Evolutionary conservation across 2,888 invertebrate genomes (phyloP).

Genomic region (Octonoba sinensis): DNA sequence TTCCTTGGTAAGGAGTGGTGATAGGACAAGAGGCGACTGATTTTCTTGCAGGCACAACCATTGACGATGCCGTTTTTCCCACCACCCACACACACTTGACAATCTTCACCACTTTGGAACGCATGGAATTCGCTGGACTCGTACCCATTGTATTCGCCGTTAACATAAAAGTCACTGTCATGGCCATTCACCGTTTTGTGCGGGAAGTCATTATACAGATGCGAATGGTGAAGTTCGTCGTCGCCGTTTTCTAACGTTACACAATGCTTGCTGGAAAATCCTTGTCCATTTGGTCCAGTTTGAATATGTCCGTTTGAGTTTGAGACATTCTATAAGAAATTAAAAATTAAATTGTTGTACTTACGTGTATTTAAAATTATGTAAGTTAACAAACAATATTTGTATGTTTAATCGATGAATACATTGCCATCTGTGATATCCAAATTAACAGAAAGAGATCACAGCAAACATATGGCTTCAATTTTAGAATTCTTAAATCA

Average conservation of each 20-base stretch:
- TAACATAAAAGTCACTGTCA: conserved; percentile 46
- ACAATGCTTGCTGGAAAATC: conserved; percentile 5
- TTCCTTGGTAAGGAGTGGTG: conserved; percentile 59
- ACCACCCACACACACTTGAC: conserved; percentile 31
- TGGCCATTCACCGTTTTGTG: conserved; percentile 37
- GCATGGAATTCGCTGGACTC: conserved; percentile 53
- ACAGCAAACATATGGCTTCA: too few relatives aligned
- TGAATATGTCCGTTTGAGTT: conserved; percentile 19
- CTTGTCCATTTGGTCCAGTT: conserved; percentile 10
- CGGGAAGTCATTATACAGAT: conserved; percentile 22
- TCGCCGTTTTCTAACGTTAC: conserved; percentile 31
- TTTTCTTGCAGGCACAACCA: conserved; percentile 40
- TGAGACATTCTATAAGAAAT: conserved; percentile 38
- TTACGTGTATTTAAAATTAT: too few relatives aligned
- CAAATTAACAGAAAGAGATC: too few relatives aligned
- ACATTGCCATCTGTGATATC: too few relatives aligned
- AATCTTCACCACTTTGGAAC: conserved; percentile 10
- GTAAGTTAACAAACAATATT: too few relatives aligned
- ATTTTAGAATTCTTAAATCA: too few relatives aligned
- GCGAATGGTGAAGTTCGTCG: conserved; percentile 26
- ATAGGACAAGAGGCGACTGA: conserved; percentile 45
- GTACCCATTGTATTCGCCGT: conserved; percentile 56
- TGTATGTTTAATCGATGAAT: too few relatives aligned
- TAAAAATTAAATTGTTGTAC: neutral
- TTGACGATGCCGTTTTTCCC: conserved; percentile 46